Base-by-base conservation (phyloP, 2,888 invertebrate species). In the Gymnoscelis rufifasciata region DNA sequence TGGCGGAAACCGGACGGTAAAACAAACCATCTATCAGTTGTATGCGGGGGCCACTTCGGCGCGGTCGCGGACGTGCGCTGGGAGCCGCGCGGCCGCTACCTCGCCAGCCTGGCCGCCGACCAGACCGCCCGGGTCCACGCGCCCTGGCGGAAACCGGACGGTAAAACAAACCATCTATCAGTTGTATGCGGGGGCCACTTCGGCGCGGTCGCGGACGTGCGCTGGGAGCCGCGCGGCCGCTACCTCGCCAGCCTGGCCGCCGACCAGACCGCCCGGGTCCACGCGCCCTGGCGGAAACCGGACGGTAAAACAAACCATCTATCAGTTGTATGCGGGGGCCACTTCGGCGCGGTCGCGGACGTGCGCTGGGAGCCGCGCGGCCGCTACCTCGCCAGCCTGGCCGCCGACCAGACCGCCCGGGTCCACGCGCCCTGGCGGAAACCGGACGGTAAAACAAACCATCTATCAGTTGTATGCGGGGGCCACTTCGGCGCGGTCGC, bases 41-140 rank as follows among this genome's bases (percentile, higher is more conserved):
- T 91, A 15, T 89, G 92, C 5, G 92, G 94, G 0, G 98, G 98
- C 0, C 98, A 99, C 82, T 96, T 93, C 82, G 90, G 89, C 15
- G 91, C 92, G 47, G 97, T 97, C 0, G 91, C 92, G 13, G 98
- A 97, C 71, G 79, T 97, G 45, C 90, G 91, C 41, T 98, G 98
- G 97, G 97, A 97, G 68, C 92, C 92, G 19, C 71, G 88, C 30
- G 95, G 95, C 7, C 90, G 92, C 51, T 97, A 92, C 82, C 73
- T 98, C 23, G 69, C 96, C 53, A 93, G 93, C 46, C 92, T 92
- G 0, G 93, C 96, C 37, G 77, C 90, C 0, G 98, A 99, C 86
- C 97, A 98, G 87, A 98, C 98, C 4, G 94, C 96, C 0, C 89
- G 98, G 58, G 88, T 97, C 29, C 97, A 98, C 82, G 96, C 95